phyloP scores from a whole-genome alignment of 2,888 invertebrate genomes.

The Bibio marci region DNA sequence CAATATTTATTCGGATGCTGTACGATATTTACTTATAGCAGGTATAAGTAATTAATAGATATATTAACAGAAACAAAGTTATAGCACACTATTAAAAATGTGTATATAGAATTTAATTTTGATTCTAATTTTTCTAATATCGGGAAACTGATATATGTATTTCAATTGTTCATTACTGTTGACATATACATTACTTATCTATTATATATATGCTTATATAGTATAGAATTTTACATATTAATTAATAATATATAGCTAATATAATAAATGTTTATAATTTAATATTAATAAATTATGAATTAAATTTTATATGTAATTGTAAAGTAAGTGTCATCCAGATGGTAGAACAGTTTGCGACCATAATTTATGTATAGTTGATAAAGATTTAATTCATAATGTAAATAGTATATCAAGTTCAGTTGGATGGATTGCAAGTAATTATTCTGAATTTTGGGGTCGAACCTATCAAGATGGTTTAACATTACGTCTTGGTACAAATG shows the following conservation, averaged over 20 bases:
- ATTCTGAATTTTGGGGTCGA: constrained; percentile 68
- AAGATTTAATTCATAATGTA: constrained; percentile 47
- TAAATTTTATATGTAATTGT: constrained; percentile 9
- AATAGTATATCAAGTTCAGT: constrained; percentile 34
- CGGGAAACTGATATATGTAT: too few species aligned
- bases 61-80: too few species aligned
- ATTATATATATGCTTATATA: constrained; percentile 1
- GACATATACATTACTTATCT: constrained; percentile 1
- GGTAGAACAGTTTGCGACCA: constrained; percentile 39
- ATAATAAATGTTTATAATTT: constrained; percentile 3
- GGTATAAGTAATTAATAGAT: too few species aligned
- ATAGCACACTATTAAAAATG: too few species aligned
- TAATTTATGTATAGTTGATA: constrained; percentile 59
- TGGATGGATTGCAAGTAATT: constrained; percentile 69
- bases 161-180: too few species aligned
- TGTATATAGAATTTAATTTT: too few species aligned
- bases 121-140: too few species aligned
- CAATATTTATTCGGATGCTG: too few species aligned
- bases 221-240: too few species aligned
- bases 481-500: constrained; percentile 38
- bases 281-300: neutral
- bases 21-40: too few species aligned
- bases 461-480: constrained; percentile 64
- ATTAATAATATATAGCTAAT: neutral
- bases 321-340: constrained; percentile 36